A percentile compares a stretch with the other conserved stretches of the same genome.
Evolutionary conservation across 2,888 invertebrate species (phyloP).

Genomic region (Pherbina coryleti): DNA sequence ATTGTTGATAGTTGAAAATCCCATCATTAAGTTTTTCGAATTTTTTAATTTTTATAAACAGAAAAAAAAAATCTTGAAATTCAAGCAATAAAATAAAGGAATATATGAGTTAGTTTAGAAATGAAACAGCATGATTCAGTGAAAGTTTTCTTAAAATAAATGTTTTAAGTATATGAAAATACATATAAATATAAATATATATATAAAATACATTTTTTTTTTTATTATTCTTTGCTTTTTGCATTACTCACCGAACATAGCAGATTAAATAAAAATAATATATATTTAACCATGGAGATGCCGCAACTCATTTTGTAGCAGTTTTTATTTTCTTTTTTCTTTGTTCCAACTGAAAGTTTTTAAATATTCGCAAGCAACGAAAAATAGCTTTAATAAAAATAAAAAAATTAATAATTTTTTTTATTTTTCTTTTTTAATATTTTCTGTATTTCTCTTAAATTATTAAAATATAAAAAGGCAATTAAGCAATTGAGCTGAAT

Average conservation of each 20-base stretch:
- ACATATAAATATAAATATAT: too few relatives aligned
- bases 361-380: neutral
- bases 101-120: neutral
- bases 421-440: too few relatives aligned
- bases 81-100: neutral
- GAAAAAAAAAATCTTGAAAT: too few relatives aligned
- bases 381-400: neutral
- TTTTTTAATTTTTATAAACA: too few relatives aligned
- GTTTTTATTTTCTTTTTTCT: neutral
- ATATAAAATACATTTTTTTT: too few relatives aligned
- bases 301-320: conserved; percentile 75
- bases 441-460: too few relatives aligned
- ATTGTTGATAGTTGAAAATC: too few relatives aligned
- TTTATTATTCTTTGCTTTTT: too few relatives aligned
- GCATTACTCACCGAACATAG: conserved; percentile 80
- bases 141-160: neutral
- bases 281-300: conserved; percentile 85
- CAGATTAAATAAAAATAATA: conserved; percentile 85
- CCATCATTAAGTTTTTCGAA: too few relatives aligned
- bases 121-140: neutral
- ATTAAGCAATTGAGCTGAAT: too few relatives aligned
- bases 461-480: too few relatives aligned
- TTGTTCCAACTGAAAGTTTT: neutral
- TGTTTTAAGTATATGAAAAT: neutral
- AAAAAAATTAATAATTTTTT: neutral